Evolutionary conservation across 2,113 vertebrate genomes (phyloP).

Genomic region (Campylomormyrus numenius): DNA sequence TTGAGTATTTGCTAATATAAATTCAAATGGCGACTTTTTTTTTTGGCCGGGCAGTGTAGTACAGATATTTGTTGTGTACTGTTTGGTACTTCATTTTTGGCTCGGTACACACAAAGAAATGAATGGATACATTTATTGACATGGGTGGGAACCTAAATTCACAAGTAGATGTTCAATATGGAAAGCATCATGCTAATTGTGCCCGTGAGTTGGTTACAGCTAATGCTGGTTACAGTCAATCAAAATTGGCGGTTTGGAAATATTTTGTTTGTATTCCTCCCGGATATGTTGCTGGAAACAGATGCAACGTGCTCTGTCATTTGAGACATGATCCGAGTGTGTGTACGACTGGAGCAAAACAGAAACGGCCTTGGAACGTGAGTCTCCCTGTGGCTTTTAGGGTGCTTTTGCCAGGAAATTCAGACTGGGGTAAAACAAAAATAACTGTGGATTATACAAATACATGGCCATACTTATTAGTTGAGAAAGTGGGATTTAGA

Average conservation of each 20-base stretch:
- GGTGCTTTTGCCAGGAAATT: not conserved
- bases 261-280: too few species aligned
- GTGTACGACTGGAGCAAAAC: not conserved
- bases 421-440: not conserved
- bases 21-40: too few species aligned
- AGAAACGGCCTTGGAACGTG: not conserved
- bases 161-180: too few species aligned
- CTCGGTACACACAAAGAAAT: not conserved
- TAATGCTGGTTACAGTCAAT: too few species aligned
- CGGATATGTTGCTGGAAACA: too few species aligned
- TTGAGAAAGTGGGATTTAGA: not conserved
- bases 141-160: not conserved
- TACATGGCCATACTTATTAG: not conserved
- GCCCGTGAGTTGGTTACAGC: too few species aligned
- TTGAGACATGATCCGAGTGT: too few species aligned
- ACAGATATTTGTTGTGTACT: not conserved
- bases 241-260: too few species aligned
- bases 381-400: not conserved
- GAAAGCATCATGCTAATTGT: not conserved
- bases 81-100: not conserved
- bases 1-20: too few species aligned
- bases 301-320: too few species aligned
- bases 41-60: not conserved
- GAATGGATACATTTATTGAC: not conserved
- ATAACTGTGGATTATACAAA: not conserved